These are phyloP conservation scores for Psittacula derbiana DNA, from an alignment of 2,797 vertebrate genomes.

Conservation along the genomic window DNA sequence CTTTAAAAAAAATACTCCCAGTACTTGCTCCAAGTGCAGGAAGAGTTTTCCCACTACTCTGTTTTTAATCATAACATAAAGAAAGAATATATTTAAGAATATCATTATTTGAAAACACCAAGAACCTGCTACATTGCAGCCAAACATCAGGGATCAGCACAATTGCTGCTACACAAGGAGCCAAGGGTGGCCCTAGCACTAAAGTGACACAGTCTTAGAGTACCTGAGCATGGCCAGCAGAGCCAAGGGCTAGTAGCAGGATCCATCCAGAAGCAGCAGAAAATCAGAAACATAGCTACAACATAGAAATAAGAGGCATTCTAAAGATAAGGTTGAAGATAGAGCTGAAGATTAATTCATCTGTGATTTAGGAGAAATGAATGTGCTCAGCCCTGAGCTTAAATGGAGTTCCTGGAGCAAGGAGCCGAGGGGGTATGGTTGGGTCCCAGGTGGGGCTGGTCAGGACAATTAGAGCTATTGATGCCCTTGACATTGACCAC, in stretches of 20 bases:
- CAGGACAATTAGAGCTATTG: background rate
- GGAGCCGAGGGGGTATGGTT: background rate
- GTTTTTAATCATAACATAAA: fast-evolving
- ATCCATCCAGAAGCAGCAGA: background rate
- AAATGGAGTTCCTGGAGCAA: background rate
- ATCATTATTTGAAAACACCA: fast-evolving
- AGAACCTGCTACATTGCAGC: fast-evolving
- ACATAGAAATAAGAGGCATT: fast-evolving
- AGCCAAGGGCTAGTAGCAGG: fast-evolving
- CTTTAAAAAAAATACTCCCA: background rate
- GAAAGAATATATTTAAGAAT: fast-evolving
- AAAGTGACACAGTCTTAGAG: fast-evolving
- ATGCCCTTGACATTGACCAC: background rate
- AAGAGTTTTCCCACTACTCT: fast-evolving
- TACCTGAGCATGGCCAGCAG: background rate
- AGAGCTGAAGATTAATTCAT: fast-evolving
- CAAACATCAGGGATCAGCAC: background rate
- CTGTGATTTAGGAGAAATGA: fast-evolving
- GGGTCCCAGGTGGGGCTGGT: background rate
- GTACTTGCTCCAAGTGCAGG: background rate
- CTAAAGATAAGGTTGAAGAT: fast-evolving
- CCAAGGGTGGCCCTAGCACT: fast-evolving
- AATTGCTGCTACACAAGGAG: fast-evolving
- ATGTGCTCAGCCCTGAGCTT: background rate
- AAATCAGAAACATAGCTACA: fast-evolving